Base-by-base conservation (phyloP, 1,140 invertebrate genomes). In the Telenomus remus region DNA sequence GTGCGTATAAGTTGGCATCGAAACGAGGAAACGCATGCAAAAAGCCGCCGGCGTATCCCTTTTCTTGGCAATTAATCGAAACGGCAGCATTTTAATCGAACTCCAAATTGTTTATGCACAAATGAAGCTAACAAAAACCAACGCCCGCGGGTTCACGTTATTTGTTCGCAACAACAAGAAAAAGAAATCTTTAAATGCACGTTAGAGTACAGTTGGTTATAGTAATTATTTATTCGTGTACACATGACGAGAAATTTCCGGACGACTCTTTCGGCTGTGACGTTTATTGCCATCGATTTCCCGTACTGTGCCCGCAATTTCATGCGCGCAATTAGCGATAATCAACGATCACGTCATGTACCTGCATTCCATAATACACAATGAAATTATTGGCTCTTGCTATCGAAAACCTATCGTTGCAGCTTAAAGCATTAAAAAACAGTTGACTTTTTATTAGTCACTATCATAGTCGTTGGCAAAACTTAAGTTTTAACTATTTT, bases 201-300 rank as follows among this genome's bases (percentile, higher is more conserved):
- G 66, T 71, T 66, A 76, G 55, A 46, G 35, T 34, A 27, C 19
- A 6, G 1, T 27, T 27, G 19, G 19, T 27, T n/a, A 27, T 27
- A 27, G 2, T 39, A 37, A n/a, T 56, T 49, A 65, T 66, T 77
- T 72, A 70, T 72, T 72, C 54, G 56, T 55, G 54, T 64, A 64
- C 63, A 49, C 34, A 51, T 46, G 53, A 77, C 59, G 48, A 47
- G 54, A 76, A 76, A 76, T 76, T 70, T 59, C 55, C 61, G 42
- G 54, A 60, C 51, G 57, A 72, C 56, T 72, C 75, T 77, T 72
- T 70, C 60, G 61, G 63, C 54, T 68, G 69, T 77, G 74, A 77
- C 61, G 70, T 73, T 73, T 73, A 73, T 73, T 73, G 51, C 50
- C 63, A 66, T 73, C 57, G 70, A 73, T 73, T 74, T 68, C 43